These are phyloP conservation scores for Tachina fera DNA, from an alignment of 2,888 invertebrate genomes.

Conservation along the genomic window DNA sequence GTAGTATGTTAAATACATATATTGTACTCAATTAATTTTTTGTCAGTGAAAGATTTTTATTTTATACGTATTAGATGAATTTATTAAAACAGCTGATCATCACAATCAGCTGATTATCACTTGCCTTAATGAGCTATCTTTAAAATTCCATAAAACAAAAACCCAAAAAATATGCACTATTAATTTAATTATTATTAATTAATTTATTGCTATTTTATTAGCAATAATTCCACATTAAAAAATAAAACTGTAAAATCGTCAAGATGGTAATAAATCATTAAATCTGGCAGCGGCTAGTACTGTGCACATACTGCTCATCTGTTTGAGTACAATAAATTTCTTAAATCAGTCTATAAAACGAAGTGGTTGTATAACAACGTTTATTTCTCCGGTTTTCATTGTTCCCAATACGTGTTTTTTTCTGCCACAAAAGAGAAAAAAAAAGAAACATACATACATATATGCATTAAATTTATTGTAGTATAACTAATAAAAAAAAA, in stretches of 20 bases:
- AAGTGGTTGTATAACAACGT: slow-evolving; percentile 81
- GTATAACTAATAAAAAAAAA: slow-evolving; percentile 48
- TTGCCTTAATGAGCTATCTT: no score
- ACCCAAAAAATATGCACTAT: no score
- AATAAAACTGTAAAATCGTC: background rate
- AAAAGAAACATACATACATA: slow-evolving; percentile 13
- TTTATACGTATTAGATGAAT: no score
- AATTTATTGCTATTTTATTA: no score
- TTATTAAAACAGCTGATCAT: no score
- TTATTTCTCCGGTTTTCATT: slow-evolving; percentile 50
- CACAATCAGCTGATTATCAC: no score
- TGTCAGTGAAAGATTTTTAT: no score
- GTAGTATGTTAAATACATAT: no score
- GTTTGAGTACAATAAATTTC: slow-evolving; percentile 38
- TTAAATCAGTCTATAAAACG: slow-evolving; percentile 77
- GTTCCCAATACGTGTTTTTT: slow-evolving; percentile 49
- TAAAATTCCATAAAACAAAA: no score
- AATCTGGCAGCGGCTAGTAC: slow-evolving; percentile 13
- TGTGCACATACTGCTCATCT: slow-evolving; percentile 6
- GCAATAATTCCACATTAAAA: no score
- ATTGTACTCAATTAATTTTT: no score
- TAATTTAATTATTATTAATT: no score
- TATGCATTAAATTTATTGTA: slow-evolving; percentile 21
- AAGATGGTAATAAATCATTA: background rate
- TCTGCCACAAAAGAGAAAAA: slow-evolving; percentile 54